A percentile compares a stretch with the other conserved stretches of the same genome.
phyloP scores from a whole-genome alignment of 1,140 invertebrate species.

The Melitaea cinxia region DNA sequence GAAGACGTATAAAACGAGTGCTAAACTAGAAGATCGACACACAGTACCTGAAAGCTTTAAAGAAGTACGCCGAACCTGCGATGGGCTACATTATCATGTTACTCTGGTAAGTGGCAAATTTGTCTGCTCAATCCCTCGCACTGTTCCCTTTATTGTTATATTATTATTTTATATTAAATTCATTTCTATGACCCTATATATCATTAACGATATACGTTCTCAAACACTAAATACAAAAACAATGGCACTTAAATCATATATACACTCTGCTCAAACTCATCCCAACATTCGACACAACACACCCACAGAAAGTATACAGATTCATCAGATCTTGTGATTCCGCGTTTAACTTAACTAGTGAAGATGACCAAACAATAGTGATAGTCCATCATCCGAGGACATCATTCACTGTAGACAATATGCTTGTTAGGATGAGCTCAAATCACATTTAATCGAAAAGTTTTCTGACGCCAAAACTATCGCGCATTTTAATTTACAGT shows the following conservation, averaged over 20 bases:
- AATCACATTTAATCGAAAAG: constrained; percentile 8
- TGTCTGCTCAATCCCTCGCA: too few relatives aligned
- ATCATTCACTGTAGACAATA: constrained; percentile 10
- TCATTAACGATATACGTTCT: constrained; percentile 8
- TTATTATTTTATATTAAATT: too few relatives aligned
- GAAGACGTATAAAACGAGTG: background rate
- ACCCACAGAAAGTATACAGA: constrained; percentile 32
- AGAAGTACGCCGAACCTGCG: constrained; percentile 22
- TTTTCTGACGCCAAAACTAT: constrained; percentile 26
- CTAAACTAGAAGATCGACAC: background rate
- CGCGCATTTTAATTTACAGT: constrained; percentile 29
- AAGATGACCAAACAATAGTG: background rate
- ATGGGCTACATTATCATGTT: too few relatives aligned
- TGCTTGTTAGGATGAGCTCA: constrained; percentile 10
- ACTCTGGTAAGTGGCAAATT: too few relatives aligned
- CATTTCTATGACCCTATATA: constrained; percentile 17
- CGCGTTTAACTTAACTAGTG: constrained; percentile 24
- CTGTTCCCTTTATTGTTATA: too few relatives aligned
- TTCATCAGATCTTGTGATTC: constrained; percentile 40
- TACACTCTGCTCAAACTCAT: constrained; percentile 36
- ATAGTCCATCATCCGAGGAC: background rate
- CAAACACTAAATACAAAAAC: background rate
- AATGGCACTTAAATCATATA: constrained; percentile 22
- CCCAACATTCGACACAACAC: constrained; percentile 34
- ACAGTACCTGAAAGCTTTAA: constrained; percentile 30